Evolutionary conservation across 2,797 vertebrate genomes (phyloP), one percentile per base, ranked within the genome.

Genomic region (Todus mexicanus): DNA sequence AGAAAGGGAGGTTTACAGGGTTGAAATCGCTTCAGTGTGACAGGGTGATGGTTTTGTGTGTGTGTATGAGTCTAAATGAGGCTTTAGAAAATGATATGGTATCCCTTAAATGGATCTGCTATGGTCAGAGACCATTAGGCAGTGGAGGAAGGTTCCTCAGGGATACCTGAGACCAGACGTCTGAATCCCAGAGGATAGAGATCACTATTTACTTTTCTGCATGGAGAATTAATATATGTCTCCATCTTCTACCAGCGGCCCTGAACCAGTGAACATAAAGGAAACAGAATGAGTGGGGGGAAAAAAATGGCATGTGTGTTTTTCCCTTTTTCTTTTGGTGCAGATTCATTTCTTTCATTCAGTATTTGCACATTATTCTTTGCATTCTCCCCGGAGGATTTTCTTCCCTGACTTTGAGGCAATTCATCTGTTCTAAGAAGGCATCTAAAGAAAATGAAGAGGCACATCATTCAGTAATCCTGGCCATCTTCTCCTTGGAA

Each of bases 191-290:
- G 72, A 85, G 95, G 97, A 94, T 13, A 25, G 56, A 95, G 92
- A 89, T 92, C 91, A 51, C 95, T 97, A 81, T 98, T 98, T 97
- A 63, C 97, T 86, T 98, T 98, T 93, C 97, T 97, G 97, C 96
- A 96, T 54, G 93, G 96, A 96, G 96, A 97, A 98, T 98, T 98
- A 97, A 97, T 97, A 93, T 95, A 97, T 93, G 97, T 97, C 97
- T 98, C 97, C 96, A 97, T 97, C 97, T 97, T 96, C 94, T 35
- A 95, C 72, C 90, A 80, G 95, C 20, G 10, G 94, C 95, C 95
- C 95, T 93, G 92, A 87, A 94, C 86, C 82, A 38, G 87, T 56
- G 93, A 91, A 56, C 95, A 66, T 43, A 95, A 93, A 97, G 96
- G 97, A 97, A 97, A 84, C 81, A 87, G 95, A 96, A 61, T 64